These are phyloP conservation scores for Papilio polytes DNA, from an alignment of 1,140 invertebrate species.

Conservation along the genomic window DNA sequence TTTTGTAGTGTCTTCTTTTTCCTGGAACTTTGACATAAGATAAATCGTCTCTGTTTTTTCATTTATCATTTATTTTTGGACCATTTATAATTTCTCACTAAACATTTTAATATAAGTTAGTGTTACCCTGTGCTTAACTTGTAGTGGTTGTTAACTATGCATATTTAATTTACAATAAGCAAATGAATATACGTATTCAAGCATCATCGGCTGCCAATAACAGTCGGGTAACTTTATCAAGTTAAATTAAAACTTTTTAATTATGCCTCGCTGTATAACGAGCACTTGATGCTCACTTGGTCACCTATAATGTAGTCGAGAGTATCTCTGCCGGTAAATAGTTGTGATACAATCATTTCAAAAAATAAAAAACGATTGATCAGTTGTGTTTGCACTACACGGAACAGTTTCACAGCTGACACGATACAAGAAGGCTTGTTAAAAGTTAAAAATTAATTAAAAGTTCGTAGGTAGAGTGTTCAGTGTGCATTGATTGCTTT, in stretches of 20 bases:
- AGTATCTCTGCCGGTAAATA: not conserved
- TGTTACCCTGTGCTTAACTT: too few species aligned
- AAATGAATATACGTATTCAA: not conserved
- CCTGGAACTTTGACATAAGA: too few species aligned
- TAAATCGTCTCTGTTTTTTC: too few species aligned
- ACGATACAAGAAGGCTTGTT: conserved; percentile 15
- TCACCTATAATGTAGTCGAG: not conserved
- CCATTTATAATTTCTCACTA: too few species aligned
- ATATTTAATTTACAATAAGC: too few species aligned
- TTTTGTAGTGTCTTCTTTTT: too few species aligned
- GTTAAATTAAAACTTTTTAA: conserved; percentile 19
- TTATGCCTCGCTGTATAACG: not conserved
- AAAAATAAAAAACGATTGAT: too few species aligned
- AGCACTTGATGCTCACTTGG: not conserved
- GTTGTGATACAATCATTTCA: not conserved
- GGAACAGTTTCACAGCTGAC: not conserved
- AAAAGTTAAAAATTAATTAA: conserved; percentile 12
- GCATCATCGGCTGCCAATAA: not conserved
- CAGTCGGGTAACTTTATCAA: not conserved
- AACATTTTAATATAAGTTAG: too few species aligned
- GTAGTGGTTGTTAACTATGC: too few species aligned
- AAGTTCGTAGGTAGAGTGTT: not conserved
- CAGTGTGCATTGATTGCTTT: not conserved
- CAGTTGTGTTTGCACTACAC: not conserved
- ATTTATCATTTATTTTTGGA: too few species aligned